Conservation (phyloP, 1,140 invertebrate genomes). For the Drosophila punjabiensis region DNA sequence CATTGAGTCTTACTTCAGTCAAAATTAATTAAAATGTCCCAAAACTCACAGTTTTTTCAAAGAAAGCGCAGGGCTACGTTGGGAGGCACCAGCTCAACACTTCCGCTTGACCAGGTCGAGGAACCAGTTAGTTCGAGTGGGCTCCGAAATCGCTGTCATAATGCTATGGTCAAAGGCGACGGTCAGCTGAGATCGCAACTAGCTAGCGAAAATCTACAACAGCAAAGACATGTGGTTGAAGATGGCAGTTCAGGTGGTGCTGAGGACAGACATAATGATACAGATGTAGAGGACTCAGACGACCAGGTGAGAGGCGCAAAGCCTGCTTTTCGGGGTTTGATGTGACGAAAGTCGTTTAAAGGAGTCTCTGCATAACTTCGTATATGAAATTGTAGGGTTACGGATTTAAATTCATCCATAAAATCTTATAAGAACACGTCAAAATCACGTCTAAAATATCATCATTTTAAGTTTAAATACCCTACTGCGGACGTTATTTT, state of each 20-base stretch:
- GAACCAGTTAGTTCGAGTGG: conserved; percentile 5
- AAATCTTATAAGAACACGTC: no score
- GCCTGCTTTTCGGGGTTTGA: neutral
- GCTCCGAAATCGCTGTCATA: conserved; percentile 52
- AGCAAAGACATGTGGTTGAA: neutral
- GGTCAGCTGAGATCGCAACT: neutral
- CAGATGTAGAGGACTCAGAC: neutral
- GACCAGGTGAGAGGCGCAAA: neutral
- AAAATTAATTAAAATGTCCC: conserved; percentile 27
- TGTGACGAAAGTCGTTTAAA: neutral
- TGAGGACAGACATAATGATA: neutral
- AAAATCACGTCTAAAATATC: no score
- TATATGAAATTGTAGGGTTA: neutral
- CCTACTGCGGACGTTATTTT: no score
- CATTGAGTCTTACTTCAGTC: conserved; percentile 61
- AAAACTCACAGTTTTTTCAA: conserved; percentile 8
- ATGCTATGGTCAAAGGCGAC: neutral
- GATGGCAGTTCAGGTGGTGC: neutral
- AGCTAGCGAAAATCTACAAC: neutral
- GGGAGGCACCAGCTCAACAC: neutral
- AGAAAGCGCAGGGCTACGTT: neutral
- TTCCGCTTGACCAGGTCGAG: conserved; percentile 10
- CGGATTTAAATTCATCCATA: neutral
- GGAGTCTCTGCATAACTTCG: neutral
- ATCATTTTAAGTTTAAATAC: no score